These are phyloP conservation scores for Leptodirus hochenwartii DNA, from an alignment of 2,888 invertebrate genomes.

Conservation along the genomic window DNA sequence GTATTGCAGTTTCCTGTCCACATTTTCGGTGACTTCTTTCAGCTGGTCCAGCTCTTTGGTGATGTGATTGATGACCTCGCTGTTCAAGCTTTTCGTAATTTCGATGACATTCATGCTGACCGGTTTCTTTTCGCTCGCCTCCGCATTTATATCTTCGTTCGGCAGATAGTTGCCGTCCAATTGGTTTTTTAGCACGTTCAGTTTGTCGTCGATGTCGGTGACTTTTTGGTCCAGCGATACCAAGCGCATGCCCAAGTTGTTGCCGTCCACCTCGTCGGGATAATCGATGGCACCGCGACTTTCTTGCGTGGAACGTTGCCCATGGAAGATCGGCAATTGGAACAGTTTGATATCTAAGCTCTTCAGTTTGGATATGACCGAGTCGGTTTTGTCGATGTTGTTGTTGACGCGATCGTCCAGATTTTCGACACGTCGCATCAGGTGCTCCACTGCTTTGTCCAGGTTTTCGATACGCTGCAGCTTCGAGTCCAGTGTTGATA, in stretches of 20 bases:
- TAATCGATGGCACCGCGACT: slow-evolving; percentile 8
- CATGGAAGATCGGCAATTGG: slow-evolving; percentile 17
- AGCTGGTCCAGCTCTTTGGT: slow-evolving; percentile 65
- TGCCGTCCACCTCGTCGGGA: slow-evolving; percentile 13
- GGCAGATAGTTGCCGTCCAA: slow-evolving; percentile 67
- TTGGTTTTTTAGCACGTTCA: slow-evolving; percentile 62
- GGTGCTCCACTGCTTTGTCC: slow-evolving; percentile 72
- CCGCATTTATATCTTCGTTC: slow-evolving; percentile 59
- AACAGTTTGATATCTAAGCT: slow-evolving; percentile 60
- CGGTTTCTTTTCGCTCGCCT: slow-evolving; percentile 75
- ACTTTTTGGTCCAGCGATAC: slow-evolving; percentile 67
- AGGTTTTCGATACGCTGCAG: slow-evolving; percentile 73
- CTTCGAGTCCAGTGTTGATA: slow-evolving; percentile 74
- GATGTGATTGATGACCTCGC: slow-evolving; percentile 62
- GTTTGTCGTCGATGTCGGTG: slow-evolving; percentile 61
- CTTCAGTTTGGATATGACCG: slow-evolving; percentile 58
- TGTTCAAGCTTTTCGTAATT: slow-evolving; percentile 66
- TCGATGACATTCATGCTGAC: slow-evolving; percentile 68
- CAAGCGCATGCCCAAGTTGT: slow-evolving; percentile 43
- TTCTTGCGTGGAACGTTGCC: slow-evolving; percentile 7
- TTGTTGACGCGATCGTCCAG: slow-evolving; percentile 66
- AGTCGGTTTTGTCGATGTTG: slow-evolving; percentile 71
- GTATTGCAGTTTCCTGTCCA: slow-evolving; percentile 68
- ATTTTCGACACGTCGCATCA: slow-evolving; percentile 70
- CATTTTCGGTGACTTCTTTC: slow-evolving; percentile 56